Base-by-base conservation (phyloP, 2,113 vertebrate genomes). In the Thomomys bottae region DNA sequence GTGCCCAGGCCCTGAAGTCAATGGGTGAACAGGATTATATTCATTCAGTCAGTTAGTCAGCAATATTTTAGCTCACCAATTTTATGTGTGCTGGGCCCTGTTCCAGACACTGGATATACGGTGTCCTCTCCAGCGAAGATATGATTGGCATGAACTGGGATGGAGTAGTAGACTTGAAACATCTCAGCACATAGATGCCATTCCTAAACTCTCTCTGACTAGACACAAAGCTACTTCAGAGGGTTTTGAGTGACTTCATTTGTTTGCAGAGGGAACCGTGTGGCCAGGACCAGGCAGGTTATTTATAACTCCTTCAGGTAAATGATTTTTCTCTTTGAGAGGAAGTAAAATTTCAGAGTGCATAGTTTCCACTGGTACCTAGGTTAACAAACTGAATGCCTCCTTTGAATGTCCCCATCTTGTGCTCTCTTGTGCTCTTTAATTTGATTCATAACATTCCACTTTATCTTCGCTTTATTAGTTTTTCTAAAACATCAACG, bases 391-490 rank as follows among this genome's bases (percentile, higher is more conserved):
- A 88, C 8, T 67, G 77, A 67, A 45, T 64, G 24, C 89, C 86
- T 59, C 24, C 6, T 24, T 63, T 72, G 66, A 76, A 90, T 67
- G 88, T 36, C 75, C 81, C 40, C 64, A 87, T 78, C 38, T 95
- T 42, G 8, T 90, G 61, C 72, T 83, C 54, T 78, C 38, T 95
- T 42, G 8, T 90, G 61, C 72, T 83, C 54, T 87, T 92, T 61
- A 67, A 70, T 45, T 80, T 94, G 84, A 95, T 71, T 75, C 0
- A 0, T 49, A 92, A 84, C 72, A 40, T 96, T 93, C 67, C 66
- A 70, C 73, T 93, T 91, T 84, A 90, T 90, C 76, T 96, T 91
- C 89, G 91, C 54, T 94, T 82, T 78, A 70, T 75, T 87, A 61
- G 30, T 70, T 96, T 94, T 84, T 88, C 67, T 63, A 70, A 94